Conservation (phyloP, 2,113 vertebrate species). For the Oenanthe melanoleuca region DNA sequence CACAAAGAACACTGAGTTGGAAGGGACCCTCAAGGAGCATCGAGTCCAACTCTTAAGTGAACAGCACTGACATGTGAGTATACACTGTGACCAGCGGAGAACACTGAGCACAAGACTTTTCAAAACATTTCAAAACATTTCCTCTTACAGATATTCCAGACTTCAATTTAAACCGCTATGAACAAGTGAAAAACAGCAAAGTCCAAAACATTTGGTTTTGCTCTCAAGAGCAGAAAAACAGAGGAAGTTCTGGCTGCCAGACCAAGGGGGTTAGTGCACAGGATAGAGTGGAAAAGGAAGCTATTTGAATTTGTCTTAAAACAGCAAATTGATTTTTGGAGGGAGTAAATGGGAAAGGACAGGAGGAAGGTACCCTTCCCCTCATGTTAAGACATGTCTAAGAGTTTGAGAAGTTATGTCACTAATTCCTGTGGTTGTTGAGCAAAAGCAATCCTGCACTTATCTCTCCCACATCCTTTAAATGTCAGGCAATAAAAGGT, state of each 20-base stretch:
- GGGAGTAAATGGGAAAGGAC: background rate
- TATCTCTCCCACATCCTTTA: slow-evolving; percentile 1
- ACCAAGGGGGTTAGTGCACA: background rate
- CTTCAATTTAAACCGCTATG: background rate
- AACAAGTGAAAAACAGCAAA: background rate
- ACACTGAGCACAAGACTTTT: background rate
- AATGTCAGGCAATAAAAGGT: background rate
- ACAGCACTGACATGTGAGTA: background rate
- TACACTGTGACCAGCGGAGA: background rate
- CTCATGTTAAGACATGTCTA: slow-evolving; percentile 8
- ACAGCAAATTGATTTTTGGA: background rate
- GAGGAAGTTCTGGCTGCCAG: background rate
- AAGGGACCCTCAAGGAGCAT: background rate
- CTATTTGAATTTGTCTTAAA: background rate
- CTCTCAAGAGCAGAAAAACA: background rate
- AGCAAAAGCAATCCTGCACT: background rate
- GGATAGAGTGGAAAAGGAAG: background rate
- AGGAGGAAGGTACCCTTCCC: background rate
- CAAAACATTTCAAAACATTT: background rate
- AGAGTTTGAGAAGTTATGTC: slow-evolving; percentile 25
- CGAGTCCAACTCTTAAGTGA: background rate
- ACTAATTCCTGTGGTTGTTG: slow-evolving; percentile 3
- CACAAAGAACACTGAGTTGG: background rate
- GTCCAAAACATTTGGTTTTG: background rate
- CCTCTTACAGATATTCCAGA: slow-evolving; percentile 6